Base-by-base conservation (phyloP, 2,113 vertebrate genomes). In the Probosciger aterrimus region DNA sequence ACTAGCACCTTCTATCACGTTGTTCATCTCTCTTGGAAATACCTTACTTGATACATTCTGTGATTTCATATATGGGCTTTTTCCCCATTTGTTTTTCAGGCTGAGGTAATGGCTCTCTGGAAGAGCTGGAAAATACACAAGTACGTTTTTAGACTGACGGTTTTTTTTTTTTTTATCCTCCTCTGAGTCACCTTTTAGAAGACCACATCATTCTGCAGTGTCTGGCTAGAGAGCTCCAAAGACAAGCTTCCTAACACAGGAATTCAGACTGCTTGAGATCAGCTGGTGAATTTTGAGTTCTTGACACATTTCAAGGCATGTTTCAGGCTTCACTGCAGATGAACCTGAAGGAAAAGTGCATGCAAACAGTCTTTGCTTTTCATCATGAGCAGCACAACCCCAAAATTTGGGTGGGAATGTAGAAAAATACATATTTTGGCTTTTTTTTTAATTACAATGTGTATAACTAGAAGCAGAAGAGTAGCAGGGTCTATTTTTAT, bases 81-180 rank as follows among this genome's bases (percentile, higher is more conserved):
- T 79, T 35, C 9, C 11, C 6, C 31, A 87, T 64, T 92, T 82
- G 27, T 88, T 92, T 96, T 94, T 76, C 79, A 81, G 76, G 25
- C 37, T 70, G 86, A 78, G 23, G 10, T 46, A 59, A 46, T 16
- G 2, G 7, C 15, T 35, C 7, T 63, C 25, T 46, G 68, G 67
- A 81, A 83, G 60, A 90, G 73, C 75, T 90, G 88, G 76, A 67
- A 95, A 95, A 94, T 3, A 88, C 52, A 14, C 43, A 67, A 63
- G 77, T 91, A 89, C 92, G 88, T 74, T 82, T 95, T 86, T 23
- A 2, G 17, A 3, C 6, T 87, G 47, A 62, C 4, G 23, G 16
- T 2, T 41, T 41, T 41, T 4, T 33, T 82, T 60, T 84, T 67
- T 41, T 24, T 5, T 9, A 65, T 88, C 46, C 15, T 90, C 17